These are phyloP conservation scores for Athalia cordata DNA, from an alignment of 2,888 invertebrate species.

Conservation along the genomic window DNA sequence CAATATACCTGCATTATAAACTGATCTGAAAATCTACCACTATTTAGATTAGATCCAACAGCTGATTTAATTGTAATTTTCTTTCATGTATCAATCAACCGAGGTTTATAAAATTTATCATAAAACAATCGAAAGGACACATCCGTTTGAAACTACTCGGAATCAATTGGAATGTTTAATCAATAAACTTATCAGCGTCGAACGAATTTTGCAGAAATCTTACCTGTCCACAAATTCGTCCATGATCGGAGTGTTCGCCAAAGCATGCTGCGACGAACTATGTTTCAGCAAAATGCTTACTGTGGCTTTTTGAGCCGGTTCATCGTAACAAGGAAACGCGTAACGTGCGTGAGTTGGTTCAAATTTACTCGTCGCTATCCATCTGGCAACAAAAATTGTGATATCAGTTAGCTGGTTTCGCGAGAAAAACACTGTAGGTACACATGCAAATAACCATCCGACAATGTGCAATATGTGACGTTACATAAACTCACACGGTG, in stretches of 20 bases:
- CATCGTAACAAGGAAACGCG: constrained; percentile 84
- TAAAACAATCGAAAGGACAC: too few relatives aligned
- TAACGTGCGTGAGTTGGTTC: constrained; percentile 79
- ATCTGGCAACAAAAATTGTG: constrained; percentile 68
- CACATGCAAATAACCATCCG: too few relatives aligned
- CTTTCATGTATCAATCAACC: background rate
- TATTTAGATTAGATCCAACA: constrained; percentile 21
- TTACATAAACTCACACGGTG: constrained; percentile 56
- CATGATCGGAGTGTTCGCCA: constrained; percentile 32
- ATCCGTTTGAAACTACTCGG: background rate
- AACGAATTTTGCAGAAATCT: background rate
- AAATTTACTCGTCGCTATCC: constrained; percentile 79
- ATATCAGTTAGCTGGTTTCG: background rate
- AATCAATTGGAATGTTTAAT: background rate
- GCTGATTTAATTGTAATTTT: background rate
- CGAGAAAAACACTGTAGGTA: too few relatives aligned
- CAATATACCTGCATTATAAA: constrained; percentile 74
- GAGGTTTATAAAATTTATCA: background rate
- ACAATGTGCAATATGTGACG: too few relatives aligned
- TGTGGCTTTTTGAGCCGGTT: constrained; percentile 80
- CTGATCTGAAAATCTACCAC: constrained; percentile 42
- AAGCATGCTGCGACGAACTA: constrained; percentile 20
- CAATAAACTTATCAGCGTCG: background rate
- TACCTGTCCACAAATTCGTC: constrained; percentile 18
- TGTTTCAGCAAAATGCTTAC: constrained; percentile 77